Conservation (phyloP, 1,140 invertebrate genomes). For the Portunus trituberculatus region DNA sequence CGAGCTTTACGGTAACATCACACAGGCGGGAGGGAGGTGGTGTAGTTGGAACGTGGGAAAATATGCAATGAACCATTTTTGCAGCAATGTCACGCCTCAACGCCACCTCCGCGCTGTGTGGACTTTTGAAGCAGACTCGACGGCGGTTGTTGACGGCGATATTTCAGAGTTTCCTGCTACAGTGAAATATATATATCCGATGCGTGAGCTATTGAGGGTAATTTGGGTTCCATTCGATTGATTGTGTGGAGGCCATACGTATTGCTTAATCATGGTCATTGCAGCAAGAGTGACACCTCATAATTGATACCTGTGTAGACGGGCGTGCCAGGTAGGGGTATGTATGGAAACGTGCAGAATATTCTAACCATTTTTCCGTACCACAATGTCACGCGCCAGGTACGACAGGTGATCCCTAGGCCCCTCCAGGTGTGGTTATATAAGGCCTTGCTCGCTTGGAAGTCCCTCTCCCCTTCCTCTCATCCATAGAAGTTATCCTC, state of each 20-base stretch:
- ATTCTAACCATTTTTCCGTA: too few relatives aligned
- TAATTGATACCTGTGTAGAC: background rate
- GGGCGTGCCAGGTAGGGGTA: background rate
- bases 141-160: slow-evolving; percentile 41
- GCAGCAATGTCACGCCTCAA: slow-evolving; percentile 53
- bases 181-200: slow-evolving; percentile 57
- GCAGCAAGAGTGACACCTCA: background rate
- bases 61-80: slow-evolving; percentile 57
- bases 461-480: background rate
- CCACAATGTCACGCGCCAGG: too few relatives aligned
- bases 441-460: too few relatives aligned
- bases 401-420: too few relatives aligned
- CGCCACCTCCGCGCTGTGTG: background rate
- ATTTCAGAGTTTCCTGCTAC: slow-evolving; percentile 60
- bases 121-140: slow-evolving; percentile 19
- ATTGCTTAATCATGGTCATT: slow-evolving; percentile 60
- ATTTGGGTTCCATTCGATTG: slow-evolving; percentile 51
- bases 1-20: background rate
- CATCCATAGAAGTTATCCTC: background rate
- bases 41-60: slow-evolving; percentile 47
- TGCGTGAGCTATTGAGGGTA: slow-evolving; percentile 5
- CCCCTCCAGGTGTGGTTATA: too few relatives aligned
- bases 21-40: background rate
- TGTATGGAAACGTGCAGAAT: background rate
- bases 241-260: slow-evolving; percentile 34